Evolutionary conservation across 2,797 vertebrate genomes (phyloP).

Genomic region (Sebastes matsubarae): DNA sequence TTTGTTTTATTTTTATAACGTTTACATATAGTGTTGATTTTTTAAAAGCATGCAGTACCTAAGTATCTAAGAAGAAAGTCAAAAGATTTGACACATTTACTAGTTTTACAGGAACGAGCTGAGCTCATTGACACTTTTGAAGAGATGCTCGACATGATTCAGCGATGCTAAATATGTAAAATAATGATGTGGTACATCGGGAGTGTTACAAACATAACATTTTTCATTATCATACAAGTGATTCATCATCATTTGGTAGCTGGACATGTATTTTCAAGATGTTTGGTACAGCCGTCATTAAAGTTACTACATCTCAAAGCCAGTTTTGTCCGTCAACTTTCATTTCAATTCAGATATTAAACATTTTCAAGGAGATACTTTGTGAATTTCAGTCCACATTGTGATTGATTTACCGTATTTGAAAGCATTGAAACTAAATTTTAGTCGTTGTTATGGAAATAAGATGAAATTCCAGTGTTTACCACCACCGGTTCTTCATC

Average conservation of each 20-base stretch:
- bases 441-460: too few species aligned
- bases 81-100: not conserved
- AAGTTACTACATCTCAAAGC: not conserved
- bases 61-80: not conserved
- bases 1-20: too few species aligned
- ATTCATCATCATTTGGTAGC: slow-evolving; percentile 1
- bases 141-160: not conserved
- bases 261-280: not conserved
- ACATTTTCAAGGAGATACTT: not conserved
- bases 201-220: slow-evolving; percentile 4
- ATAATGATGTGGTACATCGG: not conserved
- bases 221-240: slow-evolving; percentile 17
- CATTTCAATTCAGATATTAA: not conserved
- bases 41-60: not conserved
- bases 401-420: not conserved
- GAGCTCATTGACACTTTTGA: not conserved
- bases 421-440: not conserved
- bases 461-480: not conserved
- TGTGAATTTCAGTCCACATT: not conserved
- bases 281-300: not conserved
- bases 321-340: not conserved
- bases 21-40: not conserved
- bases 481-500: not conserved
- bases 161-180: slow-evolving; percentile 25
- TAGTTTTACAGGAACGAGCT: not conserved